A percentile compares a stretch with the other conserved stretches of the same genome.
Conservation (phyloP, 2,888 invertebrate genomes). For the Eucriotettix oculatus region DNA sequence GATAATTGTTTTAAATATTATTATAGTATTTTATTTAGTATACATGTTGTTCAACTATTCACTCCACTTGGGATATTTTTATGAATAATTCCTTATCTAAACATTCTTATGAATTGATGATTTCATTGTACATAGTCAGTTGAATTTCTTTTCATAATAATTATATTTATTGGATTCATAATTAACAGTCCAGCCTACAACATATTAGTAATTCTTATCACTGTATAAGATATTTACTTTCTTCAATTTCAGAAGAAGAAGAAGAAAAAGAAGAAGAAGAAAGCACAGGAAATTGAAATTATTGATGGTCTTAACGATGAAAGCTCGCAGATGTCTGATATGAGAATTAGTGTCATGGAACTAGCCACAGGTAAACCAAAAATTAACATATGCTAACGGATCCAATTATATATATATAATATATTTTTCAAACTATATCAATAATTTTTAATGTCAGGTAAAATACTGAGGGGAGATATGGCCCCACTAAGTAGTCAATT, state of each 20-base stretch:
- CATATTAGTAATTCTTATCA: too few species aligned
- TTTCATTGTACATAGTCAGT: too few species aligned
- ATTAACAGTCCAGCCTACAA: too few species aligned
- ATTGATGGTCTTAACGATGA: slow-evolving; percentile 14
- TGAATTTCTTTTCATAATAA: too few species aligned
- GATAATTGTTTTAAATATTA: not conserved
- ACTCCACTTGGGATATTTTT: too few species aligned
- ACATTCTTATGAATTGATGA: too few species aligned
- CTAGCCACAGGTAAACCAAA: slow-evolving; percentile 13
- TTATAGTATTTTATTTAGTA: not conserved
- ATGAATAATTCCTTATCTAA: too few species aligned
- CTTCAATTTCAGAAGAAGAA: not conserved
- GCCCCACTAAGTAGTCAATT: slow-evolving; percentile 29
- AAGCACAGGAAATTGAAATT: slow-evolving; percentile 11
- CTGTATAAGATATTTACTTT: too few species aligned
- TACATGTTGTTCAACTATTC: not conserved
- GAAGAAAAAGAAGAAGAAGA: slow-evolving; percentile 11
- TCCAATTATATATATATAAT: too few species aligned
- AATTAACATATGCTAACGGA: not conserved
- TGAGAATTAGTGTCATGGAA: slow-evolving; percentile 17
- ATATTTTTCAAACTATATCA: too few species aligned
- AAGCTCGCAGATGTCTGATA: slow-evolving; percentile 15
- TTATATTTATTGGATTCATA: too few species aligned
- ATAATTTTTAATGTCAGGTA: slow-evolving; percentile 12
- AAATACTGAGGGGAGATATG: slow-evolving; percentile 25